Conservation (phyloP, 2,888 invertebrate species). For the Parnassius apollo region DNA sequence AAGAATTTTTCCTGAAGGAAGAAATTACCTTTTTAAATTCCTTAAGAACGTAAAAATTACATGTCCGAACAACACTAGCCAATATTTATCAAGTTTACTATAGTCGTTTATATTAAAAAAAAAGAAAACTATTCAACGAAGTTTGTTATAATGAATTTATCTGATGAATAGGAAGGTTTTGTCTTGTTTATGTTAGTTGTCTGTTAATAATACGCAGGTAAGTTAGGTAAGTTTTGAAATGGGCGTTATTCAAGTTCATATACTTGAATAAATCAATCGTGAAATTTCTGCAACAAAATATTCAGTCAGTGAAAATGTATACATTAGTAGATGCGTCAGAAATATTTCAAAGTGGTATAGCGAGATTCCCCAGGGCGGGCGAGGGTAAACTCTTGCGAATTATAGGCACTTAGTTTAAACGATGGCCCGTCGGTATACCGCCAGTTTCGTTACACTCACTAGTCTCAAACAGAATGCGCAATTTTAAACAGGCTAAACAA, state of each 20-base stretch:
- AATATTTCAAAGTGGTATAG: constrained; percentile 62
- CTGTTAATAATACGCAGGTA: no score
- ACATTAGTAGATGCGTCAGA: constrained; percentile 39
- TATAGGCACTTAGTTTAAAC: constrained; percentile 76
- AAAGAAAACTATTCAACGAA: no score
- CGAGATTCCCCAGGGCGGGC: constrained; percentile 60
- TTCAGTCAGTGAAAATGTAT: constrained; percentile 3
- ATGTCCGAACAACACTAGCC: no score
- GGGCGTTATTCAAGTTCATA: not conserved
- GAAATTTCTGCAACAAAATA: constrained; percentile 10
- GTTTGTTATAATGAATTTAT: no score
- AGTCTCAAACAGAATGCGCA: constrained; percentile 42
- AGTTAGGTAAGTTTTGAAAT: no score
- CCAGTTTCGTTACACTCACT: constrained; percentile 60
- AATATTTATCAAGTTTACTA: no score
- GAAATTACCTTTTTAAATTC: no score
- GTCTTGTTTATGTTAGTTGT: no score
- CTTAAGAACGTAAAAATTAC: no score
- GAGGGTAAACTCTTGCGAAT: constrained; percentile 73
- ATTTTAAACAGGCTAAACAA: constrained; percentile 34
- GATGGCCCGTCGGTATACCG: constrained; percentile 62
- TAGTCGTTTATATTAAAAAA: no score
- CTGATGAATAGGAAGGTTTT: no score
- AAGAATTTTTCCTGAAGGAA: no score
- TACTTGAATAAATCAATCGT: constrained; percentile 3